Conservation (phyloP, 1,140 invertebrate genomes). For the Papilio machaon region DNA sequence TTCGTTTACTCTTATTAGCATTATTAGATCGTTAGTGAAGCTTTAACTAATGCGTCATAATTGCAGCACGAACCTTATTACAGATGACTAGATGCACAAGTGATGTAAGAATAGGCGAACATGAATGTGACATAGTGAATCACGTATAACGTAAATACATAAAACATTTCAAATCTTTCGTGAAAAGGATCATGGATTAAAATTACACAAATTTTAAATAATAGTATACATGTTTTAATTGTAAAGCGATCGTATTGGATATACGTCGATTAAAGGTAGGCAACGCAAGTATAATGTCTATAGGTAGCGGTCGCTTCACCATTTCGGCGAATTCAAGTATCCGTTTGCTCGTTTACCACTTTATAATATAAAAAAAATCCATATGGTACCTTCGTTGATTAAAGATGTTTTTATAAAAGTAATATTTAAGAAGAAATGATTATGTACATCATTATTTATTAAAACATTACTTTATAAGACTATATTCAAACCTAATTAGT, state of each 20-base stretch:
- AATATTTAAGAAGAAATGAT: too few relatives aligned
- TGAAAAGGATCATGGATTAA: neutral
- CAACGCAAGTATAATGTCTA: too few relatives aligned
- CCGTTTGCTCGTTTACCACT: too few relatives aligned
- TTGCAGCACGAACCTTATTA: slow-evolving; percentile 23
- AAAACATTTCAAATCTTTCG: neutral
- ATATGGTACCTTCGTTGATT: too few relatives aligned
- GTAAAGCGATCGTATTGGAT: too few relatives aligned
- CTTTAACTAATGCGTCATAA: slow-evolving; percentile 29
- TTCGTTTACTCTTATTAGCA: slow-evolving; percentile 31
- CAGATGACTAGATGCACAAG: neutral
- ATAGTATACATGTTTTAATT: neutral
- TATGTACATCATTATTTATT: too few relatives aligned
- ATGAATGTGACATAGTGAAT: neutral
- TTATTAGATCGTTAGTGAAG: slow-evolving; percentile 1
- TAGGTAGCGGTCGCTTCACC: too few relatives aligned
- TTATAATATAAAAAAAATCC: too few relatives aligned
- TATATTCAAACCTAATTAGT: neutral
- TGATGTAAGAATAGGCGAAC: neutral
- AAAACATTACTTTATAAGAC: too few relatives aligned
- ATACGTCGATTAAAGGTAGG: too few relatives aligned
- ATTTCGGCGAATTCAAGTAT: too few relatives aligned
- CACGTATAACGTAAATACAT: neutral
- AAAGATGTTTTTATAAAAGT: too few relatives aligned
- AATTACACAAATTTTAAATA: neutral